These are phyloP conservation scores for Protosalanx chinensis DNA, from an alignment of 2,797 vertebrate species.

Conservation along the genomic window DNA sequence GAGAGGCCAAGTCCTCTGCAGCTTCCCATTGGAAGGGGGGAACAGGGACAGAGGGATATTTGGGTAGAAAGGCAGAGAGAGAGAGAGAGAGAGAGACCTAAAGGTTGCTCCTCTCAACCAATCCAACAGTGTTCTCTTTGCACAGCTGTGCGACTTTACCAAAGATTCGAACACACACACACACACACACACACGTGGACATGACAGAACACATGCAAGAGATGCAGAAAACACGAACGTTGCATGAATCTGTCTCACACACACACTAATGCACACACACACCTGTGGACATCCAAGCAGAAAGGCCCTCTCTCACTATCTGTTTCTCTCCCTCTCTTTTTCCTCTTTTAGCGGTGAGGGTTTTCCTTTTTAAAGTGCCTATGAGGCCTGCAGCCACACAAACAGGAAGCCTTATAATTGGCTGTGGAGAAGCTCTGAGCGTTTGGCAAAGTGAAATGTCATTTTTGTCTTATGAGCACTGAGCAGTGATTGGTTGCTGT, in stretches of 20 bases:
- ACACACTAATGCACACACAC: conserved; percentile 7
- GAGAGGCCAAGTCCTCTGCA: conserved; percentile 24
- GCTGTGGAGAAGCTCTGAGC: conserved; percentile 27
- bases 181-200: conserved; percentile 45
- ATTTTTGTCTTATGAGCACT: conserved; percentile 40
- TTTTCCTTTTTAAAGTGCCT: conserved; percentile 49
- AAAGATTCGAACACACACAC: conserved; percentile 37
- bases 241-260: not conserved
- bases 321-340: not conserved
- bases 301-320: not conserved
- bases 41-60: too few species aligned
- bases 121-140: conserved; percentile 58
- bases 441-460: conserved; percentile 44
- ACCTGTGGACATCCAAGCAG: conserved; percentile 4
- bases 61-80: conserved; percentile 1
- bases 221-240: conserved; percentile 6
- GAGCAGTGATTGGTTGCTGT: conserved; percentile 26
- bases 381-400: conserved; percentile 43
- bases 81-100: conserved; percentile 7
- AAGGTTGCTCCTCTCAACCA: conserved; percentile 24
- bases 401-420: conserved; percentile 53
- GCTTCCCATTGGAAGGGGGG: too few species aligned
- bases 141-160: conserved; percentile 47
- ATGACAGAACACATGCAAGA: conserved; percentile 30
- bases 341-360: conserved; percentile 42